phyloP scores from a whole-genome alignment of 2,113 vertebrate species.

The Gavialis gangeticus region DNA sequence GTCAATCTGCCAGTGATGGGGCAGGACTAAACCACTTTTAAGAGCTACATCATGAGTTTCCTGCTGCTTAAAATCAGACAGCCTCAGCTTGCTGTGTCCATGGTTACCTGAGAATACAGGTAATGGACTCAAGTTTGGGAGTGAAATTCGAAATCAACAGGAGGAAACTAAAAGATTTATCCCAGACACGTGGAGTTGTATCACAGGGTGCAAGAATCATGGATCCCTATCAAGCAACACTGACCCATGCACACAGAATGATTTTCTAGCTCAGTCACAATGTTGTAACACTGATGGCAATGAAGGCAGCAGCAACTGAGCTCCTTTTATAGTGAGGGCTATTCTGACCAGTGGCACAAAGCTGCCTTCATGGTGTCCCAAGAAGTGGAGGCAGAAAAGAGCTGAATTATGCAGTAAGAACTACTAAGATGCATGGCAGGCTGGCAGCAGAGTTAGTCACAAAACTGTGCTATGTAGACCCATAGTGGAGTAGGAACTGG shows the following conservation, averaged over 20 bases:
- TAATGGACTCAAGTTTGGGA: not conserved
- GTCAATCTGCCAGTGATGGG: too few species aligned
- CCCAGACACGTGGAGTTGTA: constrained; percentile 34
- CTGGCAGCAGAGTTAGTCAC: not conserved
- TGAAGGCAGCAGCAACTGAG: not conserved
- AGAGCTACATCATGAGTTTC: too few species aligned
- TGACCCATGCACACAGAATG: constrained; percentile 52
- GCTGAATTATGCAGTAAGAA: not conserved
- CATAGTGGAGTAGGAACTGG: too few species aligned
- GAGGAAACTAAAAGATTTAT: constrained; percentile 1
- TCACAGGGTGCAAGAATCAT: constrained; percentile 30
- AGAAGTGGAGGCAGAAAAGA: not conserved
- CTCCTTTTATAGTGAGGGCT: not conserved
- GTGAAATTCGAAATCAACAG: not conserved
- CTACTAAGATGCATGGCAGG: rapidly evolving
- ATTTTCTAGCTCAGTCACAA: constrained; percentile 53
- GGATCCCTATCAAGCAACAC: constrained; percentile 23
- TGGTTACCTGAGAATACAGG: not conserved
- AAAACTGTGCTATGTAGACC: too few species aligned
- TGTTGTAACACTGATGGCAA: not conserved
- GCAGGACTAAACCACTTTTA: too few species aligned
- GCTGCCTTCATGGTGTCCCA: not conserved
- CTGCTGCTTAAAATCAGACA: too few species aligned
- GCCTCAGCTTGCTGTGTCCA: too few species aligned
- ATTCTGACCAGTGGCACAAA: not conserved